A percentile compares a stretch with the other conserved stretches of the same genome.
These are phyloP conservation scores for Nyctereutes procyonoides DNA, from an alignment of 2,113 vertebrate species.

Conservation along the genomic window DNA sequence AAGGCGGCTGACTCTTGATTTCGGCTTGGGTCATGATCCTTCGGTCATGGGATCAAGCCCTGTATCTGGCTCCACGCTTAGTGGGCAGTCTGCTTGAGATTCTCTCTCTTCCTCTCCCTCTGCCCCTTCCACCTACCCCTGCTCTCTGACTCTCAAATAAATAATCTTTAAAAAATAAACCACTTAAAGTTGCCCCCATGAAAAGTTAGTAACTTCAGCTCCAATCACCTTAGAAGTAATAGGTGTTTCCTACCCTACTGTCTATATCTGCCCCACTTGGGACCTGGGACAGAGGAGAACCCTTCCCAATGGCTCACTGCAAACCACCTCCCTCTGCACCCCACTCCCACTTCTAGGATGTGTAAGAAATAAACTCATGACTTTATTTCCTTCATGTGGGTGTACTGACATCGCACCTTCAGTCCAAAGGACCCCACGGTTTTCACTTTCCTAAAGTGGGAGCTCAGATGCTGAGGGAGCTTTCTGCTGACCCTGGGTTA, in stretches of 20 bases:
- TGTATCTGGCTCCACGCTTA: neutral
- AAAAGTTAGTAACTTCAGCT: neutral
- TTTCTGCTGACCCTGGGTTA: rapidly evolving
- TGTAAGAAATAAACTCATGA: neutral
- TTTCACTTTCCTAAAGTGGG: neutral
- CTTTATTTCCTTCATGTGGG: neutral
- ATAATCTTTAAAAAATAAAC: neutral
- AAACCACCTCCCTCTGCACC: neutral
- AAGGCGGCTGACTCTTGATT: neutral
- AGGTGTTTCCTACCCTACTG: neutral
- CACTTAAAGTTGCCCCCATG: neutral
- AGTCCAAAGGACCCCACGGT: neutral
- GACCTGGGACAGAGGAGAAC: rapidly evolving
- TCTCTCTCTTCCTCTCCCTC: neutral
- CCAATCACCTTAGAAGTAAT: neutral
- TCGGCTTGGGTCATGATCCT: neutral
- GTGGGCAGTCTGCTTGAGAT: neutral
- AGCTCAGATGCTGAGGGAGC: neutral
- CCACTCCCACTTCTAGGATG: neutral
- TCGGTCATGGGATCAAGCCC: neutral
- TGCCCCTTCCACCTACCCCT: neutral
- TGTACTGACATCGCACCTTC: neutral
- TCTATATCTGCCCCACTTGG: rapidly evolving
- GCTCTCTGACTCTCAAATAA: neutral
- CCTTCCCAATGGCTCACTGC: rapidly evolving